A percentile compares a stretch with the other conserved stretches of the same genome.
Evolutionary conservation across 2,113 vertebrate species (phyloP).

Genomic region (Pyrgilauda ruficollis): DNA sequence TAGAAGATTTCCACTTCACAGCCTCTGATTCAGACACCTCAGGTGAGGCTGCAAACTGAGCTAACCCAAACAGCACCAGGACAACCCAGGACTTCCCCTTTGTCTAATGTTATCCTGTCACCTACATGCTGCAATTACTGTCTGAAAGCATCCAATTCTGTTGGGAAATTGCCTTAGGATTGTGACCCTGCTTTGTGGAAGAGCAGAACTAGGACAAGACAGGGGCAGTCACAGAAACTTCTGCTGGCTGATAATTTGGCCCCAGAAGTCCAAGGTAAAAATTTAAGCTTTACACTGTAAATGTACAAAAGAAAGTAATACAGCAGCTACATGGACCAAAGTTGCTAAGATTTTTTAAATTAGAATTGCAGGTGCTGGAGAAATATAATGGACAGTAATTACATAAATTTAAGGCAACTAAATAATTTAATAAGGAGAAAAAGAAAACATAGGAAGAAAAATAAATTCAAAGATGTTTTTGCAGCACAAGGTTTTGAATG

Average conservation of each 20-base stretch:
- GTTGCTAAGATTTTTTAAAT: background rate
- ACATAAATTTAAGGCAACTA: background rate
- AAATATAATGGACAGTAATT: background rate
- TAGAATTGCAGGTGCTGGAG: background rate
- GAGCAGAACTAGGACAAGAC: background rate
- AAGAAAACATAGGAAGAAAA: background rate
- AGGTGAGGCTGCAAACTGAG: background rate
- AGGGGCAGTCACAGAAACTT: background rate
- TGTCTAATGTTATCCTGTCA: background rate
- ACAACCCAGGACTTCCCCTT: background rate
- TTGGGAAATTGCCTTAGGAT: background rate
- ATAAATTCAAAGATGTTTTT: background rate
- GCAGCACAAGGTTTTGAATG: background rate
- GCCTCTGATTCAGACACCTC: background rate
- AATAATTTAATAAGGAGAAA: background rate
- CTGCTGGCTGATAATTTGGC: background rate
- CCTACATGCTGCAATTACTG: background rate
- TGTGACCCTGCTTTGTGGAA: background rate
- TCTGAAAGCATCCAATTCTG: background rate
- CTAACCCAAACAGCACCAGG: background rate
- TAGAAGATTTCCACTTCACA: background rate
- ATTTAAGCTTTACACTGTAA: background rate
- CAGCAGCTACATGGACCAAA: background rate
- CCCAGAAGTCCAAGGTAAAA: background rate
- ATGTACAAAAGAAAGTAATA: background rate